These are phyloP conservation scores for Drosophila nigricruria DNA, from an alignment of 2,888 invertebrate species.

Conservation along the genomic window DNA sequence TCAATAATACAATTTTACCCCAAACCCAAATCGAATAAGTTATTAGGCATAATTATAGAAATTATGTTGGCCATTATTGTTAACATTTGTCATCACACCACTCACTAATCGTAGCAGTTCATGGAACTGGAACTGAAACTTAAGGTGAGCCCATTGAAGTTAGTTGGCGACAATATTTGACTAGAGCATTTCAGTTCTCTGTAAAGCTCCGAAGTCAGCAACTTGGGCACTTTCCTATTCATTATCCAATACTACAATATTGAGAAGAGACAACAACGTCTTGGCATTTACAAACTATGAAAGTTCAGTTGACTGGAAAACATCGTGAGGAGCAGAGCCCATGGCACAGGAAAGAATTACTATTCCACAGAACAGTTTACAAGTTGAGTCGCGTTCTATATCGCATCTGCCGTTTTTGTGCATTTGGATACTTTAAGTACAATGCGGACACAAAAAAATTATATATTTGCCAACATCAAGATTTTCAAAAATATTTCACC, in stretches of 20 bases:
- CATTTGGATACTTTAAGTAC: background rate
- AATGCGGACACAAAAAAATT: background rate
- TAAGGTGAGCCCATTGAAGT: background rate
- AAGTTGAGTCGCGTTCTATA: background rate
- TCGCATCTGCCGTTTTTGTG: background rate
- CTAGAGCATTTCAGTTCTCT: no score
- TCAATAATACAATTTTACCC: background rate
- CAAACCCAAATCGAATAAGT: background rate
- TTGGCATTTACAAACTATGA: background rate
- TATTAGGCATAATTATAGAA: constrained; percentile 5
- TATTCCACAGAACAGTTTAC: background rate
- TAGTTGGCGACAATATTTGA: background rate
- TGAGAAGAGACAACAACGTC: background rate
- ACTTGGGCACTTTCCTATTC: no score
- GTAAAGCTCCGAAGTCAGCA: no score
- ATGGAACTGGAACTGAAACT: background rate
- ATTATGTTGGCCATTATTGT: background rate
- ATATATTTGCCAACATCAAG: background rate
- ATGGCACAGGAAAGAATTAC: background rate
- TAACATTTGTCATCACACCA: background rate
- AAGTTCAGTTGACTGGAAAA: background rate
- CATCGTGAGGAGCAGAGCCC: background rate
- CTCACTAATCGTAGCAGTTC: background rate
- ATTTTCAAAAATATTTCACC: background rate
- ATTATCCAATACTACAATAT: background rate